Evolutionary conservation across 92 coral and sea anemone species (phyloP), one percentile per base, ranked within the genome.

Genomic region (Epizoanthus scotinus): DNA sequence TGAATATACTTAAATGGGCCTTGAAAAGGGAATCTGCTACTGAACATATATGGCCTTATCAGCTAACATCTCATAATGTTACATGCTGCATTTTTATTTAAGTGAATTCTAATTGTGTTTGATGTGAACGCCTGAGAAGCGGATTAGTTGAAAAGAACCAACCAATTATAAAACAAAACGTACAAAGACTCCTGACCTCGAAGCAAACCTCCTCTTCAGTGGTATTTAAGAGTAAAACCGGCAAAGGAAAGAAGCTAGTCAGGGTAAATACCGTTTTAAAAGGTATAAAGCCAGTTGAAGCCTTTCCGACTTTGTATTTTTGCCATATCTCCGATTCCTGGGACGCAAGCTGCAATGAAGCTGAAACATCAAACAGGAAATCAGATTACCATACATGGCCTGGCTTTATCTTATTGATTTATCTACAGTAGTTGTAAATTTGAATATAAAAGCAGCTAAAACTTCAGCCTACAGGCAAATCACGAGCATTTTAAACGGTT

Each of bases 121-220:
- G 40, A 68, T 56, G 2, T 42, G 73, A 68, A 22, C 47, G 31
- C n/a, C n/a, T n/a, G 42, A 13, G 56, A 68, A 42, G 56, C 73
- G 73, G 47, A 68, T 29, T 20, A 68, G 12, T 4, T 68, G 73
- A 68, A 68, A 68, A 68, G 73, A 68, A 68, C 56, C 56, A 68
- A 27, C 24, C 73, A 22, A 53, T 44, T 64, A 64, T 64, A 64
- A 64, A 64, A 64, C 17, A 12, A 29, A 64, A 21, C 36, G 31
- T 17, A 14, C 36, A 27, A 14, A 64, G 40, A 29, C 70, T 64
- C 29, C 36, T 17, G 21, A 3, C 4, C 24, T 29, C n/a, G 44
- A 31, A 64, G 13, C 24, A 64, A 27, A 64, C 28, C 5, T 64
- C 70, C 40, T 14, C 15, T 18, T 3, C 2, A n/a, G 18, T 27